These are phyloP conservation scores for Drosophila limbata DNA, from an alignment of 2,888 invertebrate genomes.

Conservation along the genomic window DNA sequence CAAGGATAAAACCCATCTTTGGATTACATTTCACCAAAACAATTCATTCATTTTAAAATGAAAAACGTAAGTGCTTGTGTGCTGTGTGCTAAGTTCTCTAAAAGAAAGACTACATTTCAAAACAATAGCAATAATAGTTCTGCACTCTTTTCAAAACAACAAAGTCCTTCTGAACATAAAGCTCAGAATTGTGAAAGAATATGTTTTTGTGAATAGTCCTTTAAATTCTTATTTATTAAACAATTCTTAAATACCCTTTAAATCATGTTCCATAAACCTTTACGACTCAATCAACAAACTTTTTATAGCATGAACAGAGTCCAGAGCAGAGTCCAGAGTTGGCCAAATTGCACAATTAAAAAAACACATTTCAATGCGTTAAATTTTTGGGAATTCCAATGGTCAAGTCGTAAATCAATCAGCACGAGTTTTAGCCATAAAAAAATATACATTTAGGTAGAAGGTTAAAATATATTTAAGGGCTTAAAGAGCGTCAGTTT, in stretches of 20 bases:
- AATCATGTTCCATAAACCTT: neutral
- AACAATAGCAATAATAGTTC: neutral
- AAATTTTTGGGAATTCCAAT: conserved; percentile 18
- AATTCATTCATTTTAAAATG: conserved; percentile 63
- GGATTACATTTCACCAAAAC: conserved; percentile 52
- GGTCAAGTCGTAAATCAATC: conserved; percentile 46
- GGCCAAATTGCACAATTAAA: conserved; percentile 1
- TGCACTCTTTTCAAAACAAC: neutral
- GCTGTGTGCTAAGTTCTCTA: conserved; percentile 29
- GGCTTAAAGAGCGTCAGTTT: conserved; percentile 22
- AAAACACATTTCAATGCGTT: conserved; percentile 19
- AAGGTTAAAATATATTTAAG: conserved; percentile 16
- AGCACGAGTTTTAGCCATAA: conserved; percentile 15
- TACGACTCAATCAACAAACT: neutral
- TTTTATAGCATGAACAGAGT: neutral
- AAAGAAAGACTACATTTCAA: neutral
- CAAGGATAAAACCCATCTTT: conserved; percentile 62
- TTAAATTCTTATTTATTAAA: neutral
- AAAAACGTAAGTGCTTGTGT: conserved; percentile 77
- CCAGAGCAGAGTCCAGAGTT: conserved; percentile 1
- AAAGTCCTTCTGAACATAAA: neutral
- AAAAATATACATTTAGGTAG: conserved; percentile 11
- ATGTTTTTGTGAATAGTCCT: neutral
- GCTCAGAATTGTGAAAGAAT: neutral
- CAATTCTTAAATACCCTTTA: neutral